Base-by-base conservation (phyloP, 2,888 invertebrate genomes). In the Cerastis rubricosa region DNA sequence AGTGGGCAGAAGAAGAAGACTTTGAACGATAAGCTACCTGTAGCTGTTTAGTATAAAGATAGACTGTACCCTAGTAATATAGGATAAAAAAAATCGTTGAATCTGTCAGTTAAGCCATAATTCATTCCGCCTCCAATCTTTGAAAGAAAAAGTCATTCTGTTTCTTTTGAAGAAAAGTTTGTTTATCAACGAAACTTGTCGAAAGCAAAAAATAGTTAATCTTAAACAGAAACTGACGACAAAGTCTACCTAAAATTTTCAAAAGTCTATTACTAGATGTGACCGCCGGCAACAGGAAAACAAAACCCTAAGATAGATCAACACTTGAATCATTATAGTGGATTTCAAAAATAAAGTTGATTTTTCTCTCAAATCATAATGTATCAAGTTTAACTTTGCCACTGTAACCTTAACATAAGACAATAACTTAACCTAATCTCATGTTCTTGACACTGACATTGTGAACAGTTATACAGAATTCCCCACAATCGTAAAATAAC, bases 361-460 rank as follows among this genome's bases (percentile, higher is more conserved):
- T n/a, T 7, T 43, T 43, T n/a, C n/a, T 64, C 17, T n/a, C 8
- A 43, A 64, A 43, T 43, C 14, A n/a, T 14, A 7, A 14, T 8
- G 12, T n/a, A 57, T 17, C 57, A 25, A 75, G 25, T 22, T 25
- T 12, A 43, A 35, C 19, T 17, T 25, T n/a, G 19, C 40, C 22
- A 43, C 40, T 67, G 14, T 61, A 29, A 63, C 43, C 12, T 74
- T 64, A 51, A 67, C 51, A 11, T 47, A 59, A 54, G 11, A 47
- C 59, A 77, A 71, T 69, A 71, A 45, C 19, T 71, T 64, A 17
- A 71, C 22, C 19, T 5, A 25, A 71, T 35, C 54, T 65, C 12
- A 12, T 65, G 69, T 14, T 82, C 83, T 83, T 83, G 83, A 83
- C 83, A 76, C 59, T 83, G 83, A 72, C 70, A 73, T 83, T 80